Evolutionary conservation across 1,140 invertebrate genomes (phyloP).

Genomic region (Conus ventricosus): DNA sequence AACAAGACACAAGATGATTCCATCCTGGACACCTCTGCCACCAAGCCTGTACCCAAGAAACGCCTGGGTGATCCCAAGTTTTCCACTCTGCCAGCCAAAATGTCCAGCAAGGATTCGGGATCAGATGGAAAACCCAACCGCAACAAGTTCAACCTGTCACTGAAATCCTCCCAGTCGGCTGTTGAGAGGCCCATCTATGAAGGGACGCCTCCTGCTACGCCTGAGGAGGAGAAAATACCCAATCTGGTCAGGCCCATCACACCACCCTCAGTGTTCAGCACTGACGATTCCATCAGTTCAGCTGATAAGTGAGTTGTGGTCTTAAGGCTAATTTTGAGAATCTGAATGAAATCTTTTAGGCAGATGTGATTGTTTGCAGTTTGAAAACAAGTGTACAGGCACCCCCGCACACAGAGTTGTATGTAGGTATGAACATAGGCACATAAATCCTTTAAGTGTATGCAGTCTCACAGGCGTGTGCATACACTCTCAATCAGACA

Average conservation of each 20-base stretch:
- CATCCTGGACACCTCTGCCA: neutral
- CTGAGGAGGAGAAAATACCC: conserved; percentile 56
- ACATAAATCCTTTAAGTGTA: neutral
- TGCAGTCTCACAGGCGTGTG: no score
- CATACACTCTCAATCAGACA: no score
- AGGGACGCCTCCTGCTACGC: conserved; percentile 63
- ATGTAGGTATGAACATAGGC: no score
- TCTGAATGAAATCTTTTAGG: neutral
- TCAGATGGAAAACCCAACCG: conserved; percentile 27
- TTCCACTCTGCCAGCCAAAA: conserved; percentile 39
- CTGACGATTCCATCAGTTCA: conserved; percentile 36
- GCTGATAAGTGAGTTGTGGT: conserved; percentile 35
- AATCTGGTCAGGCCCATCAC: conserved; percentile 57
- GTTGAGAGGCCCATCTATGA: conserved; percentile 61
- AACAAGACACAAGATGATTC: conserved; percentile 32
- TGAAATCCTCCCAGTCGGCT: conserved; percentile 41
- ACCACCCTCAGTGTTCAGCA: conserved; percentile 49
- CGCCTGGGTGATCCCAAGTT: conserved; percentile 25
- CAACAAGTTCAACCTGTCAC: conserved; percentile 39
- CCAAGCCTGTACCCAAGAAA: conserved; percentile 19
- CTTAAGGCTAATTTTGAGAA: neutral
- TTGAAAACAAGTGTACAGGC: no score
- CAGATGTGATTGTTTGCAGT: no score
- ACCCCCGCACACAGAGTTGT: no score
- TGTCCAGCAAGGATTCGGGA: conserved; percentile 34